Conservation (phyloP, 35 echinoderm and acorn worm genomes). For the Amphiura filiformis region DNA sequence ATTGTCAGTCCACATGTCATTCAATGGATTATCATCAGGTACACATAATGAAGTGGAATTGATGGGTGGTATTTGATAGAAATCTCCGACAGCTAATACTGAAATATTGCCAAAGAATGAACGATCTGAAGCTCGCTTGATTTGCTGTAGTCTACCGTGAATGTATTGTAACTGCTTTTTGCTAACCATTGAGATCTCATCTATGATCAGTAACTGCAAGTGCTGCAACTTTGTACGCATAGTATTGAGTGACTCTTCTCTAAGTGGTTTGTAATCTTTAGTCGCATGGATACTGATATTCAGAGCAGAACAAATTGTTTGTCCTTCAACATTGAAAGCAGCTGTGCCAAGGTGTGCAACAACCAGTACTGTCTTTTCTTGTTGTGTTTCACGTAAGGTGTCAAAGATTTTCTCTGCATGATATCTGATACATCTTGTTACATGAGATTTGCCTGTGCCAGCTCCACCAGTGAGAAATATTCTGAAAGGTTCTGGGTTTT, state of each 20-base stretch:
- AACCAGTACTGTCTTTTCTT: constrained; percentile 52
- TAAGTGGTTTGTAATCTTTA: constrained; percentile 44
- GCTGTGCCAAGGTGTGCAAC: no score
- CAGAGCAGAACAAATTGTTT: constrained; percentile 72
- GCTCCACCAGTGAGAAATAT: constrained; percentile 36
- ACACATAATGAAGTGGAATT: background rate
- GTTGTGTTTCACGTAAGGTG: background rate
- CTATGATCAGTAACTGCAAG: constrained; percentile 53
- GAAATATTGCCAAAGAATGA: constrained; percentile 45
- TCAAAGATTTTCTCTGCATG: constrained; percentile 7
- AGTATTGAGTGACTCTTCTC: constrained; percentile 49
- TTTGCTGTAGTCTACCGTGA: constrained; percentile 44
- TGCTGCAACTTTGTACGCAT: constrained; percentile 40
- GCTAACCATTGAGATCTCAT: constrained; percentile 74
- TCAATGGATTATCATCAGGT: background rate
- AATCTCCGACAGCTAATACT: constrained; percentile 57
- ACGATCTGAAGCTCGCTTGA: background rate
- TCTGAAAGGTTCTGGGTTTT: constrained; percentile 47
- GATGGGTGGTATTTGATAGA: constrained; percentile 49
- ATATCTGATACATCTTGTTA: constrained; percentile 41
- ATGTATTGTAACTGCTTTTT: constrained; percentile 40
- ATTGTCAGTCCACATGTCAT: constrained; percentile 32
- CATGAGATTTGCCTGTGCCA: constrained; percentile 40
- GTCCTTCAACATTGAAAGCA: no score
- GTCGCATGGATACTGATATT: constrained; percentile 50